Base-by-base conservation (phyloP, 2,888 invertebrate species). In the Andrena bucephala region DNA sequence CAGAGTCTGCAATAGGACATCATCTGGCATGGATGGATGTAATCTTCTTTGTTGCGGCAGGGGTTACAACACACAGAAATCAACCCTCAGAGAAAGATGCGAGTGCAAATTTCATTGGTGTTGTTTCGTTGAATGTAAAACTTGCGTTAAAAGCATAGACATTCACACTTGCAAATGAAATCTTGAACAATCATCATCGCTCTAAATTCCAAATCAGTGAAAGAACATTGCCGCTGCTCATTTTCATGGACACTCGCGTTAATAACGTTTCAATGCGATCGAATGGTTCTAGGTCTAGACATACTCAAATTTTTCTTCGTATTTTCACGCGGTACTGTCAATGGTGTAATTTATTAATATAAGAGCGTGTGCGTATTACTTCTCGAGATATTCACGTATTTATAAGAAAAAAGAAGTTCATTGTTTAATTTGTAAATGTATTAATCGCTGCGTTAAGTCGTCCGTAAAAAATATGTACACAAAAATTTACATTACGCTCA, bases 101-200 rank as follows among this genome's bases (percentile, higher is more conserved):
- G 96, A 98, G 91, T 99, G 99, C 95, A 97, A 97, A 94, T 99
- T 99, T 94, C 97, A 98, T 94, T 99, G 99, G 99, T 99, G 99
- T 95, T 99, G 99, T 95, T 96, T 97, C 92, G 99, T 99, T 83
- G 96, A 97, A 92, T 99, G 99, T 95, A 97, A 98, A 94, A 97
- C 97, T 71, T 99, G 99, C 94, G 96, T 96, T 90, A 95, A 95
- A 89, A 96, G 95, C 91, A 95, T 96, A 80, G 97, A 98, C 92
- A 95, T 97, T 72, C 97, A 98, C 93, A 97, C 98, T 82, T 98
- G 98, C 96, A 98, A 98, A 96, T 98, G 42, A 95, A 95, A 62
- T 50, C 54, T 59, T 24, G 60, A 57, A 57, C 57, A 13, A 24
- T 10, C 8, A 13, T 10, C 24, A 27, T 57, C 24, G 24, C 24